A percentile compares a stretch with the other conserved stretches of the same genome.
Evolutionary conservation across 2,113 vertebrate genomes (phyloP).

Genomic region (Dryoscopus gambensis): DNA sequence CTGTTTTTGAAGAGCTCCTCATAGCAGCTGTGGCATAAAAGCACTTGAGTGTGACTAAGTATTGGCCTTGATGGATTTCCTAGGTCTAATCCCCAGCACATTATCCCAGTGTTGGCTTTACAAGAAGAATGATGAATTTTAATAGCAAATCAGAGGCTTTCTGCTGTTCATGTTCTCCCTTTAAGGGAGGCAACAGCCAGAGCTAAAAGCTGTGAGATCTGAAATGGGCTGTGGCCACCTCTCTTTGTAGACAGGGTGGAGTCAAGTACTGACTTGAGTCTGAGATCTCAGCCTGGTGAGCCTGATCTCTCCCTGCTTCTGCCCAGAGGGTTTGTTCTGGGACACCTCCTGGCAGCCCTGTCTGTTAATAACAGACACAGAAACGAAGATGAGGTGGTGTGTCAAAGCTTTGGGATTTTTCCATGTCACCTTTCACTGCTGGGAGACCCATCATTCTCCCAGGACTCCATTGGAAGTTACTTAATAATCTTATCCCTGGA

Average conservation of each 20-base stretch:
- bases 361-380: neutral
- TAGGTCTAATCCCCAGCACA: neutral
- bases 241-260: neutral
- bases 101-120: neutral
- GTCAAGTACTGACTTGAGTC: neutral
- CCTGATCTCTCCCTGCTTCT: neutral
- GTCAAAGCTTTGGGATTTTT: neutral
- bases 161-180: neutral
- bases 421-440: neutral
- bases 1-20: neutral
- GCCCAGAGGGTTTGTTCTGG: neutral
- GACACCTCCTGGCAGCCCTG: neutral
- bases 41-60: slow-evolving; percentile 29
- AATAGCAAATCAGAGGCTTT: neutral
- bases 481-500: neutral
- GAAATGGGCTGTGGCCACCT: neutral
- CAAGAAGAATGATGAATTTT: slow-evolving; percentile 8
- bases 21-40: slow-evolving; percentile 10
- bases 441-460: neutral
- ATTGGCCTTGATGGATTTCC: slow-evolving; percentile 41
- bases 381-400: neutral
- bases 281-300: neutral
- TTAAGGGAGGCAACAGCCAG: neutral
- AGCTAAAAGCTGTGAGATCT: neutral
- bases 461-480: neutral